These are phyloP conservation scores for Clunio marinus DNA, from an alignment of 2,888 invertebrate genomes.

Conservation along the genomic window DNA sequence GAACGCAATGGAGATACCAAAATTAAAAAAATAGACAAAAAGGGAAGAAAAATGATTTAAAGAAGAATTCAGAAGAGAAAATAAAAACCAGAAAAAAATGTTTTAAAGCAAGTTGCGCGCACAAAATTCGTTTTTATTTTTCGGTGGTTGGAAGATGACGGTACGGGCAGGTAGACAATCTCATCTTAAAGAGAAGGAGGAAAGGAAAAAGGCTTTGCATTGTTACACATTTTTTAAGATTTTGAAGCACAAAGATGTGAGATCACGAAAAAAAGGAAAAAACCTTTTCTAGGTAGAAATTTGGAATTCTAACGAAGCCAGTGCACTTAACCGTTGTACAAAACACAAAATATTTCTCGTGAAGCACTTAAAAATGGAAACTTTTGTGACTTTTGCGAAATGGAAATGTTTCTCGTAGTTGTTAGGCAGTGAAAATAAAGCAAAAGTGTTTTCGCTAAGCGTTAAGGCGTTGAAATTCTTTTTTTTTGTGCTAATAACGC, in stretches of 20 bases:
- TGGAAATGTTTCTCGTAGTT: neutral
- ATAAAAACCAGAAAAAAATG: neutral
- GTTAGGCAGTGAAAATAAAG: neutral
- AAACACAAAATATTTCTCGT: neutral
- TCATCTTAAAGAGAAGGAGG: neutral
- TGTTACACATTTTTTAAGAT: neutral
- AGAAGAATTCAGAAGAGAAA: neutral
- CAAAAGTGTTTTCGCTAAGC: neutral
- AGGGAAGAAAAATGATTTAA: neutral
- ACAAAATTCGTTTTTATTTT: neutral
- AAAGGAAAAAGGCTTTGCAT: conserved; percentile 2
- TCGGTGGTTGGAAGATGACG: conserved; percentile 1
- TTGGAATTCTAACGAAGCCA: neutral
- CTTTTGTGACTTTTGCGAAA: neutral
- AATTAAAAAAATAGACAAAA: conserved; percentile 22
- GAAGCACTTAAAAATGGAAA: neutral
- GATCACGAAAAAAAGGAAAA: no score
- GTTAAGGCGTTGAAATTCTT: neutral
- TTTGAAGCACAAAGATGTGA: neutral
- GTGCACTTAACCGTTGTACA: conserved; percentile 9
- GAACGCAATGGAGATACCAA: no score
- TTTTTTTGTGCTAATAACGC: conserved; percentile 1
- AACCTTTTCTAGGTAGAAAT: conserved; percentile 15
- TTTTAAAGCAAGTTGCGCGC: conserved; percentile 1
- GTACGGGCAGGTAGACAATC: conserved; percentile 12